Evolutionary conservation across 2,797 vertebrate species (phyloP).

Genomic region (Peromyscus melanophrys): DNA sequence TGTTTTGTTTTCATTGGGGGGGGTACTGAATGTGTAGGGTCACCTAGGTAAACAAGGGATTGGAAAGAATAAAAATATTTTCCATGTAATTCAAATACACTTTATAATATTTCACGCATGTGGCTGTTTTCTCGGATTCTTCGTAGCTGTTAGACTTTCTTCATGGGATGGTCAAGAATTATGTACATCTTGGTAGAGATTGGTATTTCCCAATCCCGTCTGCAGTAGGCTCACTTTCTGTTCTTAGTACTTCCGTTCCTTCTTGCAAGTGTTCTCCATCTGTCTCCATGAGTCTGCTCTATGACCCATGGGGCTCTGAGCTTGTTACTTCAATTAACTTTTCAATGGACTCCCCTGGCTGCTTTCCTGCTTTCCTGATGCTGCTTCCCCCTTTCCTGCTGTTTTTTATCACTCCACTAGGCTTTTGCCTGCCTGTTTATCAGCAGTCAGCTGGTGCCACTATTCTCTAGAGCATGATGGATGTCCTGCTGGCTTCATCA

Average conservation of each 20-base stretch:
- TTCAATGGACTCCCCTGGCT: slow-evolving; percentile 81
- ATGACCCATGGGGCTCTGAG: slow-evolving; percentile 75
- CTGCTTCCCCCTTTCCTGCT: slow-evolving; percentile 77
- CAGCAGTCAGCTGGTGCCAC: slow-evolving; percentile 79
- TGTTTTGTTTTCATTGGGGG: background rate
- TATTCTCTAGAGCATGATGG: slow-evolving; percentile 78
- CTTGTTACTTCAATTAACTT: slow-evolving; percentile 88
- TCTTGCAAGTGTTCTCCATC: slow-evolving; percentile 65
- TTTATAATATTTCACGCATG: background rate
- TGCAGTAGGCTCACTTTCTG: background rate
- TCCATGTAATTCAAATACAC: background rate
- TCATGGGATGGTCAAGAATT: background rate
- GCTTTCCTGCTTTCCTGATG: slow-evolving; percentile 79
- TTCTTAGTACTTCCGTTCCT: background rate
- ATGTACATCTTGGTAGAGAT: background rate
- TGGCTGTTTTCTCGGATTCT: background rate
- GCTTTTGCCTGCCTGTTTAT: slow-evolving; percentile 76
- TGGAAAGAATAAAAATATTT: background rate
- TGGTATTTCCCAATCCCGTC: background rate
- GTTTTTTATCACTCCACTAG: slow-evolving; percentile 76
- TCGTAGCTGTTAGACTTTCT: background rate
- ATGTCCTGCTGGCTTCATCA: slow-evolving; percentile 86
- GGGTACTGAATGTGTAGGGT: background rate
- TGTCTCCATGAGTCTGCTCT: slow-evolving; percentile 71
- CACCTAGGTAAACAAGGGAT: background rate